Conservation (phyloP, 2,113 vertebrate genomes). For the Zapornia atra region DNA sequence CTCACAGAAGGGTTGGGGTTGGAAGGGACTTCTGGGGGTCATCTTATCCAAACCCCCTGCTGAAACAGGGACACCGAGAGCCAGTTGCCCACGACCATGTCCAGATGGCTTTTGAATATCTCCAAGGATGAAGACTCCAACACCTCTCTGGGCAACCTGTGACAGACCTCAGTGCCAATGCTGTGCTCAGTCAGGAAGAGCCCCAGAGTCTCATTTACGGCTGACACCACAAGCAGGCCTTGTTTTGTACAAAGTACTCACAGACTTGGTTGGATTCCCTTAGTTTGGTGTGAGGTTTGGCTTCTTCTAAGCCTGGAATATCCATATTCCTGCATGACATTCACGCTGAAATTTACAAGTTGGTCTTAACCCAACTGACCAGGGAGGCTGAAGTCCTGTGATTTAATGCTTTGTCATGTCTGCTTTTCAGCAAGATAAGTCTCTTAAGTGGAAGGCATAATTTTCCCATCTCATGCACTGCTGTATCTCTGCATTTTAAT, state of each 20-base stretch:
- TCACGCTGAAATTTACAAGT: background rate
- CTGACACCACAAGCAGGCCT: background rate
- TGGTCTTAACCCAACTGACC: background rate
- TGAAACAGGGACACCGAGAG: background rate
- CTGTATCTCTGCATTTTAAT: background rate
- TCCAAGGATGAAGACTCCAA: background rate
- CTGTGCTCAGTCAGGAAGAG: background rate
- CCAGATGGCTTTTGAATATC: background rate
- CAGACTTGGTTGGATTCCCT: background rate
- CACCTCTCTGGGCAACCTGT: background rate
- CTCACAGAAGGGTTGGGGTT: background rate
- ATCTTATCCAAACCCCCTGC: background rate
- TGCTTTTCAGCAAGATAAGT: background rate
- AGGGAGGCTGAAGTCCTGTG: background rate
- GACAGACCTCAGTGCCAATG: background rate
- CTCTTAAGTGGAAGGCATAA: background rate
- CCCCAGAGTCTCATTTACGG: background rate
- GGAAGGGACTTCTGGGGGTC: background rate
- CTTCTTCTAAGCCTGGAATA: background rate
- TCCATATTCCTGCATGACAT: background rate
- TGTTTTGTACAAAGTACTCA: background rate
- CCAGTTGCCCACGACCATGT: background rate
- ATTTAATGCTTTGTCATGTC: background rate
- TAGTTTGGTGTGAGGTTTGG: background rate
- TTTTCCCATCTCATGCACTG: background rate